Evolutionary conservation across 1,140 invertebrate genomes (phyloP), one percentile per base, ranked within the genome.

Genomic region (Anastrepha ludens): DNA sequence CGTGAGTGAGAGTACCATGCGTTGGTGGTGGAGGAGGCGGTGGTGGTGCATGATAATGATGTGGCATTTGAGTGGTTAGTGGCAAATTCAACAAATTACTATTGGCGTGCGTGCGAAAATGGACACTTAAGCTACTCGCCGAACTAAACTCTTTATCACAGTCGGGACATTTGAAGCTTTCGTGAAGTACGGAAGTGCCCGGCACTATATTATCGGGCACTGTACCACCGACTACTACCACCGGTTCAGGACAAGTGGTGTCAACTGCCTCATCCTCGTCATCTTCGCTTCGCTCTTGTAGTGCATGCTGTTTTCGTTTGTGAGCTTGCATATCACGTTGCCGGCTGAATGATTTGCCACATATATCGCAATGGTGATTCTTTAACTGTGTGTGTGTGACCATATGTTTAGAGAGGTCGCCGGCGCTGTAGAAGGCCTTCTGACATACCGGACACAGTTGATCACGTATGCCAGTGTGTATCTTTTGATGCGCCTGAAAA

Each of bases 321-420:
- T 93, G 93, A 0, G 91, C 88, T 60, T 94, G 94, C 90, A 95
- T 94, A 89, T 95, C 95, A 89, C 94, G 93, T 20, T 95, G 95
- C 2, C 96, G 94, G 44, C 95, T 95, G 89, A 97, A 97, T 11
- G 95, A 94, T 89, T 96, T 96, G 6, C 95, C 95, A 90, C 97
- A 97, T 2, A 96, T 92, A 89, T 97, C 95, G 91, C 97, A 97
- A 86, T 96, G 95, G 90, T 96, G 96, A 90, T 96, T 95, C 90
- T 96, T 97, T 65, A 97, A 94, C 0, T 96, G 96, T 0, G 96
- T 96, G 89, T 97, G 96, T 8, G 96, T 96, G 6, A 95, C 94
- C 90, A 96, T 95, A 89, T 97, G 97, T 78, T 96, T 94, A 3
- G 96, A 95, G 11, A 97, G 92, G 90, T 97, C 96, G 88, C 96